Percentiles rank a stretch among this genome's conserved stretches.
Conservation (phyloP, 2,797 vertebrate genomes). For the Sebastes trivittatus region DNA sequence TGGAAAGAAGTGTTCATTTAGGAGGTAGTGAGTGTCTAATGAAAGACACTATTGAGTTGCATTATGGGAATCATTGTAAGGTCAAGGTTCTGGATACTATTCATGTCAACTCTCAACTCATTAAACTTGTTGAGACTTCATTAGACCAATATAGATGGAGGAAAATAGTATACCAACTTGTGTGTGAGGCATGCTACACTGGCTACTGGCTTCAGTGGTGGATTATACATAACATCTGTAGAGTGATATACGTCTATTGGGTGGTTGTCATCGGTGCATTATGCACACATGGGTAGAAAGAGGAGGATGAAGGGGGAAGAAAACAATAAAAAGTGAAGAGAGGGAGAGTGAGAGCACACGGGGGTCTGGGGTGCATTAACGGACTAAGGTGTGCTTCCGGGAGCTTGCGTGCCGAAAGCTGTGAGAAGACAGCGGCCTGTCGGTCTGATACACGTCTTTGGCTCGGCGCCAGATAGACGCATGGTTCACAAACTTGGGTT, state of each 20-base stretch:
- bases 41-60: neutral
- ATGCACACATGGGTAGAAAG: slow-evolving; percentile 17
- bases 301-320: slow-evolving; percentile 7
- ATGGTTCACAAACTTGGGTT: slow-evolving; percentile 20
- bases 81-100: too few relatives aligned
- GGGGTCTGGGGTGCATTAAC: slow-evolving; percentile 66
- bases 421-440: slow-evolving; percentile 42
- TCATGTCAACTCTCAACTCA: neutral
- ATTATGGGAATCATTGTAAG: neutral
- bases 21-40: neutral
- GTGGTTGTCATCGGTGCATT: slow-evolving; percentile 35
- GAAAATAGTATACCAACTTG: neutral
- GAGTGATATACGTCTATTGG: neutral
- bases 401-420: slow-evolving; percentile 59
- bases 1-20: neutral
- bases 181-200: neutral
- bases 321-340: neutral
- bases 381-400: slow-evolving; percentile 54
- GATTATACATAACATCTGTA: slow-evolving; percentile 5
- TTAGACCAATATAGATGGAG: neutral
- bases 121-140: neutral
- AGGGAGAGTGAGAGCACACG: neutral
- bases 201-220: neutral
- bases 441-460: slow-evolving; percentile 41
- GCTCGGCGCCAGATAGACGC: slow-evolving; percentile 60